Conservation (phyloP, 2,888 invertebrate genomes). For the Idaea straminata region DNA sequence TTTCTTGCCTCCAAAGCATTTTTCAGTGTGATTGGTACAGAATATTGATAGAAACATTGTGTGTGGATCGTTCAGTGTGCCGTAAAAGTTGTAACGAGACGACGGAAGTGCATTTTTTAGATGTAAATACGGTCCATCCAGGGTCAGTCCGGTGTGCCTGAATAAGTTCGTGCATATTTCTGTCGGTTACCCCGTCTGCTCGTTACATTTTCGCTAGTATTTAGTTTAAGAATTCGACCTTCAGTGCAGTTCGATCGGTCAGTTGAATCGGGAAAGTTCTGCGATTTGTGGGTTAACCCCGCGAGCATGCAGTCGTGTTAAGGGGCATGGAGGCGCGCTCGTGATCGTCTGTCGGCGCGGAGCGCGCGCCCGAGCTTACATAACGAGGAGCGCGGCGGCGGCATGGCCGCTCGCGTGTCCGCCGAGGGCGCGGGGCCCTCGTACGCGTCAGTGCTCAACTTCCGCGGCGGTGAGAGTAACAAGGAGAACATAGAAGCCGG, state of each 20-base stretch:
- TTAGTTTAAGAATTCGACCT: slow-evolving; percentile 58
- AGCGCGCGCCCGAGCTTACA: slow-evolving; percentile 78
- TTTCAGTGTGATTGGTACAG: slow-evolving; percentile 57
- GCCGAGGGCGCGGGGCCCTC: slow-evolving; percentile 82
- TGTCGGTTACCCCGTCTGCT: slow-evolving; percentile 46
- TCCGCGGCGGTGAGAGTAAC: slow-evolving; percentile 79
- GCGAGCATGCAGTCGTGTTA: slow-evolving; percentile 75
- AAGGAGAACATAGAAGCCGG: slow-evolving; percentile 81
- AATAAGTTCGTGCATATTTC: slow-evolving; percentile 64
- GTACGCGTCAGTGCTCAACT: slow-evolving; percentile 86
- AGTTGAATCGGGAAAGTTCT: slow-evolving; percentile 57
- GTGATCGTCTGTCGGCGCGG: slow-evolving; percentile 80
- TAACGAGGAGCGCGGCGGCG: slow-evolving; percentile 75
- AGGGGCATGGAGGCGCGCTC: slow-evolving; percentile 78
- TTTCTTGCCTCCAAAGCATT: slow-evolving; percentile 54
- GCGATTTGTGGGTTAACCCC: slow-evolving; percentile 61
- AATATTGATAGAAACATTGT: slow-evolving; percentile 59
- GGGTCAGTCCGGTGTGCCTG: slow-evolving; percentile 75
- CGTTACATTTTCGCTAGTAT: slow-evolving; percentile 47
- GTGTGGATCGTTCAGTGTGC: slow-evolving; percentile 59
- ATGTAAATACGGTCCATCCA: slow-evolving; percentile 77
- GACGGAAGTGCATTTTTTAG: slow-evolving; percentile 77
- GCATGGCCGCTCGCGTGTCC: slow-evolving; percentile 79
- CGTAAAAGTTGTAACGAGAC: slow-evolving; percentile 61
- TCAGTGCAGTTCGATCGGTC: slow-evolving; percentile 57